Evolutionary conservation across 2,113 vertebrate species (phyloP).

Genomic region (Gavia stellata): DNA sequence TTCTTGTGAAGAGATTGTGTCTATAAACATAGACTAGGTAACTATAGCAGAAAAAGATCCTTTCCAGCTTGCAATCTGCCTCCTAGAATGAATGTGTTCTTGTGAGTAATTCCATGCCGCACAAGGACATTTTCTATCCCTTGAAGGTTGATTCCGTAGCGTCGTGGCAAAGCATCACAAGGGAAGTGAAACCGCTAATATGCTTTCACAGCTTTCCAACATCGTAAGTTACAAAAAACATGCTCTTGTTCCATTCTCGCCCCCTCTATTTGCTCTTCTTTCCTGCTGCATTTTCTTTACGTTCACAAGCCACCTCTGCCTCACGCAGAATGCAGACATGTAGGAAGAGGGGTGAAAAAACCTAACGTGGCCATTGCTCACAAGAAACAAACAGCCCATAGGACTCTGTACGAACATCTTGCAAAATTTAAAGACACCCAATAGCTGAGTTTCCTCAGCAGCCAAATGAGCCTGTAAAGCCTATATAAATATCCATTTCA

Average conservation of each 20-base stretch:
- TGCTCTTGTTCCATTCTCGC: not conserved
- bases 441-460: not conserved
- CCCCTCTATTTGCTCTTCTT: not conserved
- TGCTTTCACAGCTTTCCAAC: not conserved
- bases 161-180: not conserved
- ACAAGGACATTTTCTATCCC: not conserved
- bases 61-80: not conserved
- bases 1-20: not conserved
- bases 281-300: not conserved
- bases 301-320: not conserved
- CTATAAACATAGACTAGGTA: not conserved
- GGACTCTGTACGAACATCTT: not conserved
- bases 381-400: not conserved
- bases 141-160: not conserved
- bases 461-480: not conserved
- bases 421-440: not conserved
- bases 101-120: not conserved
- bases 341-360: not conserved
- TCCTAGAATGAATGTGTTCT: not conserved
- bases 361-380: not conserved
- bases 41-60: not conserved
- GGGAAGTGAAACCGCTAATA: not conserved
- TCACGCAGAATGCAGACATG: rapidly evolving
- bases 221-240: not conserved
- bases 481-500: not conserved